A percentile compares a stretch with the other conserved stretches of the same genome.
These are phyloP conservation scores for Sussaba pulchella DNA, from an alignment of 2,888 invertebrate species.

Conservation along the genomic window DNA sequence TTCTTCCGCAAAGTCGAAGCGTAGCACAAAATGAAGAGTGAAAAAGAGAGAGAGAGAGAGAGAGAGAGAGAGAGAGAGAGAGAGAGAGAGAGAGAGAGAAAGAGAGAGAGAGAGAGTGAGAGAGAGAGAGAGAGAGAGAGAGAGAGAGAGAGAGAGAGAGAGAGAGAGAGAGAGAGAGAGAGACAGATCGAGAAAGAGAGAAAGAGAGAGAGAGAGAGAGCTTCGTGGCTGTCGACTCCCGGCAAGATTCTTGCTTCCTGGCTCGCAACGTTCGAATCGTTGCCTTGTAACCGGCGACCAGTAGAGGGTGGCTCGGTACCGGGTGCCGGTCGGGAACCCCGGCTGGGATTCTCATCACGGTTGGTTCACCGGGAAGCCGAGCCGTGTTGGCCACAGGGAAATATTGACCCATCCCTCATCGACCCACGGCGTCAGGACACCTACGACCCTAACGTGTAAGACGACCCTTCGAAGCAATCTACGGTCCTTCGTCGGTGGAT, in stretches of 20 bases:
- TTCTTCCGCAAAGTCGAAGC: slow-evolving; percentile 39
- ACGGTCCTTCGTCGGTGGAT: background rate
- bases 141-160: slow-evolving; percentile 12
- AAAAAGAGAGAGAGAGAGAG: slow-evolving; percentile 11
- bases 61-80: slow-evolving; percentile 12
- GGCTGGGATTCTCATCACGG: slow-evolving; percentile 45
- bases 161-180: slow-evolving; percentile 12
- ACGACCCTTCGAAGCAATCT: slow-evolving; percentile 19
- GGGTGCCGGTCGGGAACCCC: background rate
- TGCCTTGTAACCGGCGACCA: slow-evolving; percentile 16
- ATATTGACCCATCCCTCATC: slow-evolving; percentile 66
- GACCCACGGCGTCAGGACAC: slow-evolving; percentile 53
- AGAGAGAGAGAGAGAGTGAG: slow-evolving; percentile 10
- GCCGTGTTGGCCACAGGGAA: slow-evolving; percentile 58
- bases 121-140: slow-evolving; percentile 12
- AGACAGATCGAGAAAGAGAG: slow-evolving; percentile 3
- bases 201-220: slow-evolving; percentile 12
- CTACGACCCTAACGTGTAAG: slow-evolving; percentile 48
- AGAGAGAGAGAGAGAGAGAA: slow-evolving; percentile 11
- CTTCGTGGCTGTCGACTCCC: slow-evolving; percentile 50
- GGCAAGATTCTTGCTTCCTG: slow-evolving; percentile 15
- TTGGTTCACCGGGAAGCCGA: slow-evolving; percentile 58
- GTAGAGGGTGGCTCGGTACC: slow-evolving; percentile 9
- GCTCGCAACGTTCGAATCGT: slow-evolving; percentile 17
- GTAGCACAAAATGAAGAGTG: too few relatives aligned